Percentiles rank a stretch among this genome's conserved stretches.
Conservation (phyloP, 2,797 vertebrate species). For the Leptoclinus maculatus region DNA sequence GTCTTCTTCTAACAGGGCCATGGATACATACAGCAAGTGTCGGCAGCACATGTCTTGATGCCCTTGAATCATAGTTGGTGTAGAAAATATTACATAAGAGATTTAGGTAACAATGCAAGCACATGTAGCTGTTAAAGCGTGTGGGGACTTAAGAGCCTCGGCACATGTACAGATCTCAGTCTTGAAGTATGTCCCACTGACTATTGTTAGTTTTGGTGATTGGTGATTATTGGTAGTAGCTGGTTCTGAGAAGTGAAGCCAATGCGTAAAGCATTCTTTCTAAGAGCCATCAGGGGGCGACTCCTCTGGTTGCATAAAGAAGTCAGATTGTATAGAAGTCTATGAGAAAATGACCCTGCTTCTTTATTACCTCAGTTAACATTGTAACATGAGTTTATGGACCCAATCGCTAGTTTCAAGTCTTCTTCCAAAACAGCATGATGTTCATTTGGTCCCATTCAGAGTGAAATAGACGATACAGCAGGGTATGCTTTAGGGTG, state of each 20-base stretch:
- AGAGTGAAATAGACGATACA: too few relatives aligned
- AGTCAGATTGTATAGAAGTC: background rate
- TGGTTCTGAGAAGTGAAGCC: too few relatives aligned
- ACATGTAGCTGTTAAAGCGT: background rate
- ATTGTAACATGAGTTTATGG: too few relatives aligned
- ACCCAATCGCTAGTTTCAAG: too few relatives aligned
- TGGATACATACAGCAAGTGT: slow-evolving; percentile 30
- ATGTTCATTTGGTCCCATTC: too few relatives aligned
- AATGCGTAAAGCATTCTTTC: background rate
- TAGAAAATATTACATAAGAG: background rate
- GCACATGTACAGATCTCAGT: background rate
- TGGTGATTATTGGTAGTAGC: too few relatives aligned
- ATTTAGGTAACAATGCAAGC: slow-evolving; percentile 5
- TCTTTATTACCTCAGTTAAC: too few relatives aligned
- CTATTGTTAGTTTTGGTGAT: background rate
- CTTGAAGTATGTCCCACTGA: background rate
- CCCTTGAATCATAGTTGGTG: slow-evolving; percentile 42
- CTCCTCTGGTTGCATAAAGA: background rate
- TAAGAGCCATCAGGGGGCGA: background rate
- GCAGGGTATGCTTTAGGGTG: too few relatives aligned
- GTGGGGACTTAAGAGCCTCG: background rate
- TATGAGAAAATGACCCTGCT: too few relatives aligned
- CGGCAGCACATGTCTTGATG: background rate
- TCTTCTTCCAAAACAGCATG: too few relatives aligned
- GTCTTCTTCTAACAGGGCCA: slow-evolving; percentile 40